These are phyloP conservation scores for Drosophila sproati DNA, from an alignment of 1,140 invertebrate species.

Conservation along the genomic window DNA sequence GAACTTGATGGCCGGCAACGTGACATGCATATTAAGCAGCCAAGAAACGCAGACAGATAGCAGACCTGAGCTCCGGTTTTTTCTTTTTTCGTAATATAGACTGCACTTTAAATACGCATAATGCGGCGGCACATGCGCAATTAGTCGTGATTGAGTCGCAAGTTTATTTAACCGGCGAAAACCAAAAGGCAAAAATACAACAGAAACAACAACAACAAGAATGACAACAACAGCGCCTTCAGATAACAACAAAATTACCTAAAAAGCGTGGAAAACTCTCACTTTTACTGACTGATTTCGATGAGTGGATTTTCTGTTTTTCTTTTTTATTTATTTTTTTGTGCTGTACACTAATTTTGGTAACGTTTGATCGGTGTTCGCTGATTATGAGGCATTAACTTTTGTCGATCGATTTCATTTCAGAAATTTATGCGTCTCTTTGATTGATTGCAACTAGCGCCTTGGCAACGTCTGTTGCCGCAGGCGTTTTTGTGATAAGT, in stretches of 20 bases:
- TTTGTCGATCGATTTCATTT: constrained; percentile 41
- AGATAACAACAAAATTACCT: constrained; percentile 54
- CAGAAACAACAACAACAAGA: constrained; percentile 11
- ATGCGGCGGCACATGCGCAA: constrained; percentile 76
- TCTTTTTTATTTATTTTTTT: constrained; percentile 47
- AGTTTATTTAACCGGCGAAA: constrained; percentile 69
- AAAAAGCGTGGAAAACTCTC: constrained; percentile 76
- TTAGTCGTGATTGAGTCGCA: constrained; percentile 83
- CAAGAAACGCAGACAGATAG: constrained; percentile 20
- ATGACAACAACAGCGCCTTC: constrained; percentile 17
- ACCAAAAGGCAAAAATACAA: constrained; percentile 31
- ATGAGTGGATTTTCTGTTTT: constrained; percentile 12
- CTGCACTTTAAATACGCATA: constrained; percentile 81
- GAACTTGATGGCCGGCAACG: constrained; percentile 82
- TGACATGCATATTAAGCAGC: constrained; percentile 82
- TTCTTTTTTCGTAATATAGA: constrained; percentile 62
- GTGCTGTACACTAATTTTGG: constrained; percentile 15
- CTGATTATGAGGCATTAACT: constrained; percentile 22
- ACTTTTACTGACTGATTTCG: constrained; percentile 64
- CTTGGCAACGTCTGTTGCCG: constrained; percentile 25
- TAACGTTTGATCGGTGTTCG: constrained; percentile 12
- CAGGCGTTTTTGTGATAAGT: constrained; percentile 41
- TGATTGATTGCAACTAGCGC: constrained; percentile 64
- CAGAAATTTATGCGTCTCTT: constrained; percentile 55
- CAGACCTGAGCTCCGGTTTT: constrained; percentile 57